These are phyloP conservation scores for Aeoliscus strigatus DNA, from an alignment of 2,797 vertebrate genomes.

Conservation along the genomic window DNA sequence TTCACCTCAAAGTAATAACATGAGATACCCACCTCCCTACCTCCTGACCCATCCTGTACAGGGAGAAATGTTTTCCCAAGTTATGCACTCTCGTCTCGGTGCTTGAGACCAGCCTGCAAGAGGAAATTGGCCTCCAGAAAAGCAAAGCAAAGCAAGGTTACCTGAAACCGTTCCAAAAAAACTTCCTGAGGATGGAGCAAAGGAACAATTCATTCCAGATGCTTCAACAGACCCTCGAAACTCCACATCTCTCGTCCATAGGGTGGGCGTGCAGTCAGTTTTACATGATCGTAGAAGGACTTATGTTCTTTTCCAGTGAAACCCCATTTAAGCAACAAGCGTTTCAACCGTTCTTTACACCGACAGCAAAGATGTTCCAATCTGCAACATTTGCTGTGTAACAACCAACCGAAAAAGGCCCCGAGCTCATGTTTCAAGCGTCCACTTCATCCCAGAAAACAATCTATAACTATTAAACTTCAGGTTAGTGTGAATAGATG, in stretches of 20 bases:
- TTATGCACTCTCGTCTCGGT: conserved; percentile 30
- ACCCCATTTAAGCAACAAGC: too few species aligned
- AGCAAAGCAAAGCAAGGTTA: conserved; percentile 52
- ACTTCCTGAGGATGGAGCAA: conserved; percentile 52
- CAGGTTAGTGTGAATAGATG: conserved; percentile 30
- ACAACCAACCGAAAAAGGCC: too few species aligned
- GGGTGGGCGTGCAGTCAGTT: conserved; percentile 16
- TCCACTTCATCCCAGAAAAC: neutral
- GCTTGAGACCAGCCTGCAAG: conserved; percentile 15
- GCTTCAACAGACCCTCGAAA: conserved; percentile 40
- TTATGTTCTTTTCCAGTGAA: too few species aligned
- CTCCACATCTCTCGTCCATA: conserved; percentile 50
- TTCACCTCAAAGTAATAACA: too few species aligned
- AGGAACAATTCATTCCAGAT: conserved; percentile 69
- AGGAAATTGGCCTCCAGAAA: conserved; percentile 61
- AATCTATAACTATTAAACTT: conserved; percentile 42
- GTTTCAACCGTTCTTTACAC: too few species aligned
- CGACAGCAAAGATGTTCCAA: too few species aligned
- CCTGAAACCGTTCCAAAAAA: conserved; percentile 58
- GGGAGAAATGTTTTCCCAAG: conserved; percentile 45
- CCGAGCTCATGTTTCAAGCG: too few species aligned
- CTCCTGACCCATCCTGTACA: too few species aligned
- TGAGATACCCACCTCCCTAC: too few species aligned
- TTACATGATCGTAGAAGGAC: too few species aligned
- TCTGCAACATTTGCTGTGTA: too few species aligned